Evolutionary conservation across 2,888 invertebrate species (phyloP), one percentile per base, ranked within the genome.

Genomic region (Chrysolina oricalcia): DNA sequence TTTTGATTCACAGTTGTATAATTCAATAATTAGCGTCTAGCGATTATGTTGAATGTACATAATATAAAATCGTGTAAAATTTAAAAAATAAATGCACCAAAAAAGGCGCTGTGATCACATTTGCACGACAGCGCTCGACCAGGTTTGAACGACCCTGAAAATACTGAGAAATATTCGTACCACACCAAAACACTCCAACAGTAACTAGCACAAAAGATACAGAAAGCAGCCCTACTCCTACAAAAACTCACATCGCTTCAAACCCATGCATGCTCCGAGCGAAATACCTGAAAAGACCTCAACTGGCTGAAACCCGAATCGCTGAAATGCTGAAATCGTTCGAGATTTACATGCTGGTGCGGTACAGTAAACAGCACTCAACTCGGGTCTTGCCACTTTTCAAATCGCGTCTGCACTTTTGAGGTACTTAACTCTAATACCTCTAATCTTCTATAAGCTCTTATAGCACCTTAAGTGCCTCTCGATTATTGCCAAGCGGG

Each of bases 401-500:
- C 81, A 83, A 84, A 84, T 81, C 82, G 81, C 82, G 81, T 78
- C 83, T 82, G 81, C 83, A 83, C 84, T 83, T 81, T 81, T 80
- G 76, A 81, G 82, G 84, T 85, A 83, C 86, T 87, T 87, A 87
- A 87, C 86, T 86, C 81, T 86, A 87, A 87, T 87, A 83, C 85
- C 86, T 84, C 83, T 86, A 86, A 87, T 87, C 86, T 82, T 81
- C 75, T 83, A 81, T 83, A 85, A 86, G 85, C 85, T 85, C 86
- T 86, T 87, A 86, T 86, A 83, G 85, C 86, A 85, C 86, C 86
- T 87, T 86, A 87, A 87, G 87, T 87, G 87, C 86, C 86, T 85
- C 85, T 86, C 85, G 86, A 87, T 87, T 86, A 86, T 86, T 79
- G 82, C 79, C 80, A 82, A 86, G 83, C 82, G 81, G 69, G 75